Base-by-base conservation (phyloP, 2,113 vertebrate genomes). In the Anhinga rufa region DNA sequence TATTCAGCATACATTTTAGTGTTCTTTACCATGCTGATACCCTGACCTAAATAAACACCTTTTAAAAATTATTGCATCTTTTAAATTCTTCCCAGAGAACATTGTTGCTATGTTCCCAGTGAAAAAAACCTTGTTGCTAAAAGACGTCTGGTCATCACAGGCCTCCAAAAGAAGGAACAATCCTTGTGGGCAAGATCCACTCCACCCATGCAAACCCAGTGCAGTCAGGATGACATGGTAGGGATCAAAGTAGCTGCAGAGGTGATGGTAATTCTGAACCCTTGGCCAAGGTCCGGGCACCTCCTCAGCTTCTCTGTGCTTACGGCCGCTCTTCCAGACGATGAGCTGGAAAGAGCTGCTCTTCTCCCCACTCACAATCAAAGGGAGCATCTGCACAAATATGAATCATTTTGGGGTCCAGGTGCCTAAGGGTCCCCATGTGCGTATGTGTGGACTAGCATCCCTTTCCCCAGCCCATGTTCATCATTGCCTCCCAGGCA, bases 81-180 rank as follows among this genome's bases (percentile, higher is more conserved):
- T 94, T 78, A 95, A 97, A 95, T 94, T 93, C 82, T 96, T 44
- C 78, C 22, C 16, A 94, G 85, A 93, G 44, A 96, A 90, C 78
- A 48, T 71, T 69, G 80, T 71, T 98, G 82, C 57, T 34, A 82
- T 29, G 62, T 75, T 97, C 93, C 44, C 79, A 97, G 36, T 79
- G 44, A 81, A 86, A 88, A 68, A 95, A 85, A 51, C 91, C 68
- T 44, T 36, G 38, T 61, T 74, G 86, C 85, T 96, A 78, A 87
- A 96, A 96, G 97, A 96, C 46, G 85, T 42, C 88, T 65, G 72
- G 82, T 81, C 92, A 90, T 61, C 65, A 52, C 25, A 62, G 58
- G 42, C 71, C 42, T 89, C 60, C 83, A 60, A 82, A n/a, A 36
- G 44, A 60, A 93, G 88, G 95, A 77, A 21, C 46, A 48, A 89